Evolutionary conservation across 1,140 invertebrate genomes (phyloP).

Genomic region (Dufourea novaeangliae): DNA sequence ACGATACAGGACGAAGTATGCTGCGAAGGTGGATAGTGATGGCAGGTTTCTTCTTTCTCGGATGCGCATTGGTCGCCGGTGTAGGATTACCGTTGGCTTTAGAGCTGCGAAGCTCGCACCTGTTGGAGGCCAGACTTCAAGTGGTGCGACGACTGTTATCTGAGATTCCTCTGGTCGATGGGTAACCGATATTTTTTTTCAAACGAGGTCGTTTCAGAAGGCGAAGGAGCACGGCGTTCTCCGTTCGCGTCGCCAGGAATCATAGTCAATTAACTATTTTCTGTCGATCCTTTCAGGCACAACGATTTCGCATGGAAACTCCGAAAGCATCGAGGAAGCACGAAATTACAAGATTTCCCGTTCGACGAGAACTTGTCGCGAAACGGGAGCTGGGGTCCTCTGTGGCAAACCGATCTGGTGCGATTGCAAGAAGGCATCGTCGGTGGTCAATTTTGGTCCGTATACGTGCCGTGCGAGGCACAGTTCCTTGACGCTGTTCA

Average conservation of each 20-base stretch:
- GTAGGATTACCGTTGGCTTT: slow-evolving; percentile 83
- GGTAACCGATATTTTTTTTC: slow-evolving; percentile 70
- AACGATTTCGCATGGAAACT: slow-evolving; percentile 94
- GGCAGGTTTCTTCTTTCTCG: slow-evolving; percentile 76
- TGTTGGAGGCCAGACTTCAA: slow-evolving; percentile 83
- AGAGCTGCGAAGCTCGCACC: slow-evolving; percentile 83
- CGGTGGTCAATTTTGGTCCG: slow-evolving; percentile 92
- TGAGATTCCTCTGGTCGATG: slow-evolving; percentile 83
- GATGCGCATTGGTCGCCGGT: slow-evolving; percentile 77
- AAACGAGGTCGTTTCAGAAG: not conserved
- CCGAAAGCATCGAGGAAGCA: slow-evolving; percentile 87
- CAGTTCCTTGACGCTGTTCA: slow-evolving; percentile 91
- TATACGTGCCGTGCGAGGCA: slow-evolving; percentile 92
- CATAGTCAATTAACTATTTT: too few species aligned
- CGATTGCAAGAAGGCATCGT: slow-evolving; percentile 82
- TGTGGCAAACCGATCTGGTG: slow-evolving; percentile 83
- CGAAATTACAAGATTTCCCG: slow-evolving; percentile 87
- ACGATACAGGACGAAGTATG: slow-evolving; percentile 59
- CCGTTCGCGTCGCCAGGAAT: too few species aligned
- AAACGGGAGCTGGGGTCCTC: slow-evolving; percentile 76
- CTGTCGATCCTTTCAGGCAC: slow-evolving; percentile 82
- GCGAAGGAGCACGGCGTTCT: too few species aligned
- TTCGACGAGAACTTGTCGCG: slow-evolving; percentile 85
- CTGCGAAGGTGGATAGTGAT: slow-evolving; percentile 76
- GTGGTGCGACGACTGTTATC: slow-evolving; percentile 83